Evolutionary conservation across 1,140 invertebrate genomes (phyloP).

Genomic region (Sminthurides bifidus): DNA sequence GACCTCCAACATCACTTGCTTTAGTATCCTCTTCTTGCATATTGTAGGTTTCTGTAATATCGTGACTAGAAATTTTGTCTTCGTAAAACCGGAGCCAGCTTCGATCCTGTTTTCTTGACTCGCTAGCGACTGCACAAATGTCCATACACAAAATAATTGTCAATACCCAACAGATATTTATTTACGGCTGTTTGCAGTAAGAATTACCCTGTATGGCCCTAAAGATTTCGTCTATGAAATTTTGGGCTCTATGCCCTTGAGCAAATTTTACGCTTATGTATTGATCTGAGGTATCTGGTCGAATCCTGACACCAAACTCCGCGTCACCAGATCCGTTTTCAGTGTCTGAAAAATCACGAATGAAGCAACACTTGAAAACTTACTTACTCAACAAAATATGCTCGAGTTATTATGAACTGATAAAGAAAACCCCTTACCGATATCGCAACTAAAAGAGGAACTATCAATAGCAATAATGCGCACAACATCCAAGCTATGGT

Average conservation of each 20-base stretch:
- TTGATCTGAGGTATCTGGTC: conserved; percentile 40
- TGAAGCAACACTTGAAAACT: background rate
- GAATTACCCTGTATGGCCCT: conserved; percentile 46
- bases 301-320: conserved; percentile 48
- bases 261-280: conserved; percentile 50
- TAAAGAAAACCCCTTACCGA: conserved; percentile 40
- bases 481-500: conserved; percentile 58
- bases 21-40: too few relatives aligned
- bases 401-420: background rate
- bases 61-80: conserved; percentile 23
- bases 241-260: conserved; percentile 48
- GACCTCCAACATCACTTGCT: too few relatives aligned
- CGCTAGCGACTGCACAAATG: conserved; percentile 16
- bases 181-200: background rate
- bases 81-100: conserved; percentile 28
- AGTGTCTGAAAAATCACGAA: conserved; percentile 40
- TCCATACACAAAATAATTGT: too few relatives aligned
- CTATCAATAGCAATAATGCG: conserved; percentile 59
- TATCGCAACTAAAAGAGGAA: conserved; percentile 57
- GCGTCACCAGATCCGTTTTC: conserved; percentile 40
- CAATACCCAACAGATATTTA: too few relatives aligned
- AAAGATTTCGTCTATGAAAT: conserved; percentile 46
- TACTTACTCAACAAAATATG: background rate
- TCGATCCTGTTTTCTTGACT: conserved; percentile 6
- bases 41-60: too few relatives aligned